Base-by-base conservation (phyloP, 2,888 invertebrate genomes). In the Pheosia gnoma region DNA sequence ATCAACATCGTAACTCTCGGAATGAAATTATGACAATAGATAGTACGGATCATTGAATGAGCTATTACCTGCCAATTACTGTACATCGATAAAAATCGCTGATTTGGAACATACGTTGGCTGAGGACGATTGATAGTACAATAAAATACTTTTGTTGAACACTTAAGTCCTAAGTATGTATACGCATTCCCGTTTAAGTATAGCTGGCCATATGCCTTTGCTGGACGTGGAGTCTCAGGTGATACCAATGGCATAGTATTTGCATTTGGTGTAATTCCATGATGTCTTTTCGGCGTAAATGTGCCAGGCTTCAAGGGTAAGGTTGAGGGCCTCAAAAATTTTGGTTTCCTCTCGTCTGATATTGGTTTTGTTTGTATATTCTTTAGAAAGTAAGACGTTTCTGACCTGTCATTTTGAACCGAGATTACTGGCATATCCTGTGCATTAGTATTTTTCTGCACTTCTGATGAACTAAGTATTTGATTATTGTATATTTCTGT, bases 1-100 rank as follows among this genome's bases (percentile, higher is more conserved):
- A 71, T 66, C 70, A 68, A 59, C 39, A 58, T 68, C 53, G 43
- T 66, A 65, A 63, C 55, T 58, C 53, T 64, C 37, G 49, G 59
- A 56, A 62, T 36, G 11, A 11, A 45, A 36, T 37, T 13, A 41
- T 41, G 57, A 59, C 45, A 47, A 37, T 52, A 62, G 55, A 62
- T 59, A 61, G 11, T 45, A 60, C 7, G 54, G 47, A 51, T 59
- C 45, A 38, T 47, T 54, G 58, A 61, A 61, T 58, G 36, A 61
- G 77, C 75, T 80, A 77, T 94, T 84, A 96, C 96, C 93, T 96
- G 96, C 97, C 99, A 99, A 85, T 98, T 98, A 60, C 98, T 98
- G 86, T 99, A 99, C 99, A 99, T 99, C 53, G 98, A 99, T 60
- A 99, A 91, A 77, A 97, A 97, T 81, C 97, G 97, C 86, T 97